These are phyloP conservation scores for Psylliodes chrysocephalus DNA, from an alignment of 2,888 invertebrate genomes.

Conservation along the genomic window DNA sequence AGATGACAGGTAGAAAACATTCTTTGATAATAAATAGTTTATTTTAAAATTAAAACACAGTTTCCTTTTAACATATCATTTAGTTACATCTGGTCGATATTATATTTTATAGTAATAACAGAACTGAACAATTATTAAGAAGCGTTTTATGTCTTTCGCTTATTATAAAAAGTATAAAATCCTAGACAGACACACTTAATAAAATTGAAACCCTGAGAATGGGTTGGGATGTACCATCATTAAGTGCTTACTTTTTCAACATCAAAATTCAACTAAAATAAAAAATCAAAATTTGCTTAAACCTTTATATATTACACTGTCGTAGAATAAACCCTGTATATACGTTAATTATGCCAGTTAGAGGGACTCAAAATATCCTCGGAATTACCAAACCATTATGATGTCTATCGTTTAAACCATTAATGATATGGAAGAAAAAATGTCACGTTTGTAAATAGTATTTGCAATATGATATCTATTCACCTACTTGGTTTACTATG, in stretches of 20 bases:
- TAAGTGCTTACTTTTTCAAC: constrained; percentile 32
- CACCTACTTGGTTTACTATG: too few relatives aligned
- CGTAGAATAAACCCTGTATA: constrained; percentile 40
- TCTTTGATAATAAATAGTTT: too few relatives aligned
- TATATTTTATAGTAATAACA: too few relatives aligned
- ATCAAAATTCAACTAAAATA: constrained; percentile 41
- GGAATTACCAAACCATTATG: too few relatives aligned
- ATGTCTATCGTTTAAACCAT: too few relatives aligned
- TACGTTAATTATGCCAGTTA: constrained; percentile 14
- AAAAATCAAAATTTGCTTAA: constrained; percentile 20
- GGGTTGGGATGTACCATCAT: constrained; percentile 12
- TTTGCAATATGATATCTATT: too few relatives aligned
- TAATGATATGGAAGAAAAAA: too few relatives aligned
- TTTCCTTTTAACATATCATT: too few relatives aligned
- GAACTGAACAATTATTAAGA: constrained; percentile 28
- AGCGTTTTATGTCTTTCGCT: constrained; percentile 40
- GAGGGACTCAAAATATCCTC: neutral
- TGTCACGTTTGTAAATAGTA: too few relatives aligned
- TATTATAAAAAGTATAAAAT: constrained; percentile 48
- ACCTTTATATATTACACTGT: constrained; percentile 32
- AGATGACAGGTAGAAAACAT: too few relatives aligned
- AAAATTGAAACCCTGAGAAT: constrained; percentile 25
- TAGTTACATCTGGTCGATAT: too few relatives aligned
- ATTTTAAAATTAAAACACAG: too few relatives aligned
- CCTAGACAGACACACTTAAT: constrained; percentile 41